These are phyloP conservation scores for Sanderia malayensis DNA, from an alignment of 30 jellyfish, hydroid and myxozoan species.

Conservation along the genomic window DNA sequence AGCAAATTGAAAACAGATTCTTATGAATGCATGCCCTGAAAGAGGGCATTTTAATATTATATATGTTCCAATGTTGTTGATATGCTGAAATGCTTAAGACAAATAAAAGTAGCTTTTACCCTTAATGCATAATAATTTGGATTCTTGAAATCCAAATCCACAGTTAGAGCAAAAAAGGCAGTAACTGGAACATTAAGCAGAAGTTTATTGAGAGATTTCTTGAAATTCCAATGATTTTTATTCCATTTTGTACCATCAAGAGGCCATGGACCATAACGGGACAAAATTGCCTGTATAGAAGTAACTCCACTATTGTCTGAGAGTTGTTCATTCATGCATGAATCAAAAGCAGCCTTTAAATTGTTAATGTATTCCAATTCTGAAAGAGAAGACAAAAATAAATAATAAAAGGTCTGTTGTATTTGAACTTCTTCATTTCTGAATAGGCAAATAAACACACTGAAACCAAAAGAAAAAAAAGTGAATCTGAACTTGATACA, in stretches of 20 bases:
- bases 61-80: too few species aligned
- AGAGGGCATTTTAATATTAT: too few species aligned
- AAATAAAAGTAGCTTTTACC: too few species aligned
- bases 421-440: too few species aligned
- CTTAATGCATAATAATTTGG: slow-evolving; percentile 16
- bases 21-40: too few species aligned
- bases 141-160: slow-evolving; percentile 18
- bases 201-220: slow-evolving; percentile 6
- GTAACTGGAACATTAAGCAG: neutral
- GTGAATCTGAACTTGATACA: too few species aligned
- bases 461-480: too few species aligned
- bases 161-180: slow-evolving; percentile 16
- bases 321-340: slow-evolving; percentile 35
- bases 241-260: slow-evolving; percentile 8
- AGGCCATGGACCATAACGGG: slow-evolving; percentile 56
- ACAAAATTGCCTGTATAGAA: neutral
- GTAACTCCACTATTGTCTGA: neutral
- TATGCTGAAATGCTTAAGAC: too few species aligned
- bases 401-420: too few species aligned
- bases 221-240: slow-evolving; percentile 39
- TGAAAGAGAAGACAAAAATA: too few species aligned
- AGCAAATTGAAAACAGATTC: too few species aligned
- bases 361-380: slow-evolving; percentile 34
- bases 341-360: slow-evolving; percentile 32
- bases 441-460: too few species aligned